Base-by-base conservation (phyloP, 2,797 vertebrate species). In the Hypotaenidia okinawae region DNA sequence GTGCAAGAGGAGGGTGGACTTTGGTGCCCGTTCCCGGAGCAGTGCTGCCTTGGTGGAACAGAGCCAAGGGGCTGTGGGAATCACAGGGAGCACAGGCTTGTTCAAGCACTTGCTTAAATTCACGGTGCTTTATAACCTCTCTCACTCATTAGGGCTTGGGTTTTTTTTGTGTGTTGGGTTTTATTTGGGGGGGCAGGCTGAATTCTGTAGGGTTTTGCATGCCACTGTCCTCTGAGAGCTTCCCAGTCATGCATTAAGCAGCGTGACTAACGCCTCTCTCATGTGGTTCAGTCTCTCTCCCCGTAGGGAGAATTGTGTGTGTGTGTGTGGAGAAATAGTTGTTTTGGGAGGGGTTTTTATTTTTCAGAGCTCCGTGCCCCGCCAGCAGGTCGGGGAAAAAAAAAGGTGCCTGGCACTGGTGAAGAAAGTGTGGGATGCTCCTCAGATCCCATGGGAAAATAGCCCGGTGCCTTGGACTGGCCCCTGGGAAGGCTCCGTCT, bases 261-360 rank as follows among this genome's bases (percentile, higher is more conserved):
- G 93, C 90, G 91, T 95, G 93, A 96, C 91, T 95, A 97, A 96
- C 89, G 75, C 92, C 93, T 96, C 95, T 97, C 95, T 96, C 95
- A 95, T 96, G 95, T 96, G 96, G 95, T 95, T 96, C 90, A 69
- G 67, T 84, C 85, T 94, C 83, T 69, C 91, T 95, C 61, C 85
- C 95, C 61, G 77, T 81, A 91, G 94, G 91, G 91, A 93, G 83
- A 96, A 96, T 91, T 93, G 80, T 93, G 87, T 95, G 73, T 93
- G 80, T 93, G 87, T 95, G 73, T 78, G 89, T 2, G 8, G 66
- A 96, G 91, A 89, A 95, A 96, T 84, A 86, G 84, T 94, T 96
- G 90, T 96, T 95, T 95, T 96, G 96, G 96, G 94, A 96, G 95
- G 89, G 94, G 94, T 94, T 96, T 95, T 93, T 93, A 87, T 96